Evolutionary conservation across 2,888 invertebrate genomes (phyloP).

Genomic region (Hermodice carunculata): DNA sequence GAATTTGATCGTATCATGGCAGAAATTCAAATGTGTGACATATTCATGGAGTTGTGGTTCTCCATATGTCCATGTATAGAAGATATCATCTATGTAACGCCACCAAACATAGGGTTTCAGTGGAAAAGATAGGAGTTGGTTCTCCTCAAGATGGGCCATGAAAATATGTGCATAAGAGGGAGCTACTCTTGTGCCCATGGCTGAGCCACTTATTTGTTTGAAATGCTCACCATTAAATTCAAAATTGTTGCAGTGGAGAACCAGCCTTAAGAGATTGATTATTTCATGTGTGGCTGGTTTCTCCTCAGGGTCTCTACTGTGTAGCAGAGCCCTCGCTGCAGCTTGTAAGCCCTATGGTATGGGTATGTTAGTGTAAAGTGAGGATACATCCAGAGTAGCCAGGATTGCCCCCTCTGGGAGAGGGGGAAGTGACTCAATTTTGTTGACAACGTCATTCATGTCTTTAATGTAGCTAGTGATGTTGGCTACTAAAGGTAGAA

Average conservation of each 20-base stretch:
- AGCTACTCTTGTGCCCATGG: conserved; percentile 1
- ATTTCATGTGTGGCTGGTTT: background rate
- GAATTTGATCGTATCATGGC: no score
- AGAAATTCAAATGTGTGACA: no score
- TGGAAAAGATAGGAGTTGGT: background rate
- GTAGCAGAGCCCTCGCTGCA: background rate
- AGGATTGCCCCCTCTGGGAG: background rate
- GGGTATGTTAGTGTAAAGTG: conserved; percentile 5
- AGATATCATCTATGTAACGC: no score
- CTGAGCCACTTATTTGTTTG: background rate
- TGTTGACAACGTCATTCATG: background rate
- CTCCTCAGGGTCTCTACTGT: background rate
- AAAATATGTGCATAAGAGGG: background rate
- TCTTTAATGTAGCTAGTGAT: background rate
- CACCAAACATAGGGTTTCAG: background rate
- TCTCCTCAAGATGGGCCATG: background rate
- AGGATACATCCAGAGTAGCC: background rate
- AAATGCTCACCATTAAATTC: background rate
- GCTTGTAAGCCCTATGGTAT: background rate
- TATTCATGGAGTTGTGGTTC: no score
- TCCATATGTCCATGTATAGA: no score
- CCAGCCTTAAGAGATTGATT: background rate
- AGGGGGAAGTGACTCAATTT: background rate
- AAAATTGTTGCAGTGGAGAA: background rate
- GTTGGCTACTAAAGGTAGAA: background rate